A percentile compares a stretch with the other conserved stretches of the same genome.
Evolutionary conservation across 2,888 invertebrate species (phyloP).

Genomic region (Lapara coniferarum): DNA sequence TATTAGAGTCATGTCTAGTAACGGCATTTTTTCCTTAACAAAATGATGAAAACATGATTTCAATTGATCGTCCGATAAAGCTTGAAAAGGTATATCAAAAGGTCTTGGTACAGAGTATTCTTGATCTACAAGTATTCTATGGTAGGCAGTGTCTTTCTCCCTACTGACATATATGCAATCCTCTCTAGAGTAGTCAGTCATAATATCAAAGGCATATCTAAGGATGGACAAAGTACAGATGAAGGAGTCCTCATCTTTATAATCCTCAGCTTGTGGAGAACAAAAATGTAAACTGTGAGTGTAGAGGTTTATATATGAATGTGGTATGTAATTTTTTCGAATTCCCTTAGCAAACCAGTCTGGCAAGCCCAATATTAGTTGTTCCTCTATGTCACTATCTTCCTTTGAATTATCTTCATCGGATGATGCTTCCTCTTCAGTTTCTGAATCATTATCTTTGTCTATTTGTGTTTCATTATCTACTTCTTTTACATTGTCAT

Average conservation of each 20-base stretch:
- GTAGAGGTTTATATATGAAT: conserved; percentile 87
- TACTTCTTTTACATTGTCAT: conserved; percentile 38
- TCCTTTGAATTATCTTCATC: conserved; percentile 44
- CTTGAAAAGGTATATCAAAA: conserved; percentile 50
- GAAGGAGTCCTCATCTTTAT: conserved; percentile 83
- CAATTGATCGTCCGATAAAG: conserved; percentile 57
- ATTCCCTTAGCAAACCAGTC: conserved; percentile 87
- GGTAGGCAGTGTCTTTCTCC: conserved; percentile 60
- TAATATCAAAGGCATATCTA: conserved; percentile 81
- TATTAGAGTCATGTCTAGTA: conserved; percentile 61
- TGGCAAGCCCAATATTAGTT: conserved; percentile 66
- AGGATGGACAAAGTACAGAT: conserved; percentile 85
- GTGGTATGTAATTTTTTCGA: conserved; percentile 84
- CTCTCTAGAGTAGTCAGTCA: conserved; percentile 69
- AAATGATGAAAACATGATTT: conserved; percentile 74
- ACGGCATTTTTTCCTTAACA: conserved; percentile 68
- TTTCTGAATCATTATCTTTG: conserved; percentile 36
- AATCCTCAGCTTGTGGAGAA: conserved; percentile 89
- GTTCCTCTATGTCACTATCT: conserved; percentile 40
- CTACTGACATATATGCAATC: conserved; percentile 66
- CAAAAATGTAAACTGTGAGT: conserved; percentile 86
- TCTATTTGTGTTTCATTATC: conserved; percentile 22
- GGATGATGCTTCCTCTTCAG: conserved; percentile 42
- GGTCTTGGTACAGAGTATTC: conserved; percentile 54
- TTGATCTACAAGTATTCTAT: conserved; percentile 54